These are phyloP conservation scores for Chrysaora quinquecirrha DNA, from an alignment of 30 jellyfish, hydroid and myxozoan genomes.

Conservation along the genomic window DNA sequence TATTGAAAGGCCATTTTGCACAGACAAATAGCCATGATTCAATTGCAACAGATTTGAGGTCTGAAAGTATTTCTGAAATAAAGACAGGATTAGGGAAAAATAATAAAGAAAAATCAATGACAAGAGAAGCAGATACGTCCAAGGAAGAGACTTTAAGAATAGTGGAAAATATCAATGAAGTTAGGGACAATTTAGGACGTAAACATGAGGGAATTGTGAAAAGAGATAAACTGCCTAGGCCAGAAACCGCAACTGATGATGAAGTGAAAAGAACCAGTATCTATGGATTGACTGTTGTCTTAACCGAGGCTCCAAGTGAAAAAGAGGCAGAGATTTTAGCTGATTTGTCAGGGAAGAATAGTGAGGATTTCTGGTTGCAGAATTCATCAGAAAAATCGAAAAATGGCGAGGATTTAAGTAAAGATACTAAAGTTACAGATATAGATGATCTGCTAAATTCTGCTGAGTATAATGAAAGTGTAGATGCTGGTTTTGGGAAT, in stretches of 20 bases:
- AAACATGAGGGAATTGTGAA: too few species aligned
- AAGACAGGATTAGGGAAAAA: background rate
- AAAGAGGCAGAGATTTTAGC: background rate
- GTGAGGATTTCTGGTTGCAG: slow-evolving; percentile 43
- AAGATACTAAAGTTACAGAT: slow-evolving; percentile 26
- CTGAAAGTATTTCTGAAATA: background rate
- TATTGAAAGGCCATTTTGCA: background rate
- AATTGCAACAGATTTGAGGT: background rate
- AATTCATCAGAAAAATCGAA: background rate
- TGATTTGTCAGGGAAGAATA: background rate
- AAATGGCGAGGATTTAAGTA: background rate
- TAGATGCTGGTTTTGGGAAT: slow-evolving; percentile 14
- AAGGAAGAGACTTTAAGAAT: background rate
- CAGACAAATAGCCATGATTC: background rate
- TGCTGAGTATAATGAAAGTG: slow-evolving; percentile 8
- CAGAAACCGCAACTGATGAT: too few species aligned
- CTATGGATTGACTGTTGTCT: slow-evolving; percentile 48
- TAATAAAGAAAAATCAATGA: background rate
- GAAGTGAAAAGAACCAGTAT: slow-evolving; percentile 42
- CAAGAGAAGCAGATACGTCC: too few species aligned
- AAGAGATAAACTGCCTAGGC: too few species aligned
- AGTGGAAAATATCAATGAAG: too few species aligned
- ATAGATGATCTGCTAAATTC: slow-evolving; percentile 41
- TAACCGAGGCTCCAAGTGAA: slow-evolving; percentile 37
- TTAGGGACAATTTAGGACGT: too few species aligned